Conservation (phyloP, 1,140 invertebrate species). For the Holotrichia oblita region DNA sequence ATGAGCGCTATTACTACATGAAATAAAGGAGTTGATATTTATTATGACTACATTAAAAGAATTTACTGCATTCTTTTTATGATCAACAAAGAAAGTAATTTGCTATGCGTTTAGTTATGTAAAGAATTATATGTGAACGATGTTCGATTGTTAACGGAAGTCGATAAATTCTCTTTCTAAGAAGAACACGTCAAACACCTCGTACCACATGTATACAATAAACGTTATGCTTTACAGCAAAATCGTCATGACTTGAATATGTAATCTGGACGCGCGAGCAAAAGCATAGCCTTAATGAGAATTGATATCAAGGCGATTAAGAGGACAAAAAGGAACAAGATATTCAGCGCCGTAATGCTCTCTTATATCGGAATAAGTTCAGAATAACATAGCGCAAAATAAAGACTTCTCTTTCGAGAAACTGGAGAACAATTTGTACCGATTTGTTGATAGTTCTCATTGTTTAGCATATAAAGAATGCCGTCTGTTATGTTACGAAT, state of each 20-base stretch:
- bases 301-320: slow-evolving; percentile 19
- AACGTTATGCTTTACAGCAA: slow-evolving; percentile 36
- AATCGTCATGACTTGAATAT: slow-evolving; percentile 25
- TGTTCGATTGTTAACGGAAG: slow-evolving; percentile 27
- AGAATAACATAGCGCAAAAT: slow-evolving; percentile 5
- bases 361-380: background rate
- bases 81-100: background rate
- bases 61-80: background rate
- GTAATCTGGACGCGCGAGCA: background rate
- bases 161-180: slow-evolving; percentile 34
- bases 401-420: slow-evolving; percentile 33
- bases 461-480: slow-evolving; percentile 45
- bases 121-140: slow-evolving; percentile 7
- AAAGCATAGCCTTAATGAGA: slow-evolving; percentile 11
- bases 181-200: slow-evolving; percentile 33
- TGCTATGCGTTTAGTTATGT: slow-evolving; percentile 6
- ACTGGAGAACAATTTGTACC: slow-evolving; percentile 43
- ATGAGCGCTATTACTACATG: no score
- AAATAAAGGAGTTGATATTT: background rate
- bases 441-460: slow-evolving; percentile 42
- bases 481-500: slow-evolving; percentile 23
- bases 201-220: slow-evolving; percentile 27
- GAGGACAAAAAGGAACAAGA: background rate
- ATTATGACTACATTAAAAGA: no score
- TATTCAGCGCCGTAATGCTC: background rate